Evolutionary conservation across 2,888 invertebrate genomes (phyloP).

Genomic region (Caenorhabditis zanzibari): DNA sequence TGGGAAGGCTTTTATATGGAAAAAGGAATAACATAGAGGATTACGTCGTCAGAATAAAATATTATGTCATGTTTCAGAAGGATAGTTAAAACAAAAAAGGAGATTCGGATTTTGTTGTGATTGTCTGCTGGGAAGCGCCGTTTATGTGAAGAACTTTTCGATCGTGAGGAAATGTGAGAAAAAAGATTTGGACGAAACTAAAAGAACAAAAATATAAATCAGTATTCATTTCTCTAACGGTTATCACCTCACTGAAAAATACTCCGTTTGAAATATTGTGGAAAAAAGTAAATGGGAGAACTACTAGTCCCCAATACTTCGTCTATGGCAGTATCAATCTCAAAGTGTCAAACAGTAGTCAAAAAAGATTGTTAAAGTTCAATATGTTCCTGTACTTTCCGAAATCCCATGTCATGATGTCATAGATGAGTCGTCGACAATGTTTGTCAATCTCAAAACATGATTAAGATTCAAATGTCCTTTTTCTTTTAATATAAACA

Average conservation of each 20-base stretch:
- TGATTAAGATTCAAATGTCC: background rate
- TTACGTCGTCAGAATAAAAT: conserved; percentile 12
- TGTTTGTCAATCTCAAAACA: conserved; percentile 22
- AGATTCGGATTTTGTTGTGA: background rate
- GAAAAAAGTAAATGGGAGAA: too few species aligned
- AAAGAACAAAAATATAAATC: too few species aligned
- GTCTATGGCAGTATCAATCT: too few species aligned
- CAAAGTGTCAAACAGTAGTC: too few species aligned
- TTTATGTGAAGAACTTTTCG: background rate
- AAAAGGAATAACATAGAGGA: conserved; percentile 25
- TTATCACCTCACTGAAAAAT: too few species aligned
- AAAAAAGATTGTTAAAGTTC: too few species aligned
- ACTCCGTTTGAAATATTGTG: too few species aligned
- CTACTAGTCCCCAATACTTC: too few species aligned
- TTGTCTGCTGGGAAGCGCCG: background rate
- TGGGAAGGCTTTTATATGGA: conserved; percentile 36
- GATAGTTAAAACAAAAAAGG: background rate
- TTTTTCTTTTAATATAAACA: conserved; percentile 48
- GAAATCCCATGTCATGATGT: background rate
- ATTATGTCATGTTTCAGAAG: background rate
- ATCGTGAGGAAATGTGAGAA: background rate
- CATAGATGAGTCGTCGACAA: background rate
- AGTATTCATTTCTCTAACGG: too few species aligned
- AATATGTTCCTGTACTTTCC: background rate
- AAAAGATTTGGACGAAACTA: too few species aligned